Evolutionary conservation across 2,888 invertebrate genomes (phyloP).

Genomic region (Archips xylosteana): DNA sequence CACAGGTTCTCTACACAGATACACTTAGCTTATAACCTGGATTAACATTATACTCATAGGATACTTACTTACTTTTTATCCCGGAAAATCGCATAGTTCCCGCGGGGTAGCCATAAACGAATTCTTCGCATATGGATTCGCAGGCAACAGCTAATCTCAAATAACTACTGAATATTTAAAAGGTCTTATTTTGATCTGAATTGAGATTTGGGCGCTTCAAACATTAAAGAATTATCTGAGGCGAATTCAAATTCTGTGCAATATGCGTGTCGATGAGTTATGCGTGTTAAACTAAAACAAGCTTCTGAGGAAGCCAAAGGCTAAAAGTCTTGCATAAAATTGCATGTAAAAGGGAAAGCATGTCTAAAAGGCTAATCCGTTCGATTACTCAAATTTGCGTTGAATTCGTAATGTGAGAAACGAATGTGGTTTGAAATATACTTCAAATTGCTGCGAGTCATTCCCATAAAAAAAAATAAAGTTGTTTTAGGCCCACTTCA

Average conservation of each 20-base stretch:
- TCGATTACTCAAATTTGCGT: slow-evolving; percentile 10
- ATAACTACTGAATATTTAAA: too few relatives aligned
- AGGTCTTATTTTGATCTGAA: too few relatives aligned
- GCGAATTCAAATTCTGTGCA: neutral
- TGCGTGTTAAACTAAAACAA: slow-evolving; percentile 22
- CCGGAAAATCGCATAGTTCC: too few relatives aligned
- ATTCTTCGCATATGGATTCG: too few relatives aligned
- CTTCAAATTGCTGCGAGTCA: neutral
- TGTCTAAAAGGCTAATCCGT: neutral
- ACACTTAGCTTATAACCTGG: too few relatives aligned
- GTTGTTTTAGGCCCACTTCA: too few relatives aligned
- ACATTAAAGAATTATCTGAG: neutral
- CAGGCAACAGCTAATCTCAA: too few relatives aligned
- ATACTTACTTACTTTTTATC: too few relatives aligned
- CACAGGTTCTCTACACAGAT: too few relatives aligned
- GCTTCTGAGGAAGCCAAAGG: slow-evolving; percentile 25
- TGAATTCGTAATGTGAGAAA: slow-evolving; percentile 10
- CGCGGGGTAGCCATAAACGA: too few relatives aligned
- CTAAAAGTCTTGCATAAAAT: slow-evolving; percentile 8
- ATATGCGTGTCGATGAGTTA: slow-evolving; percentile 9
- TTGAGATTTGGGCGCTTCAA: neutral
- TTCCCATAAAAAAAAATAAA: too few relatives aligned
- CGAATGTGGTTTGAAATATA: slow-evolving; percentile 1
- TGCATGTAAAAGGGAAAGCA: slow-evolving; percentile 2
- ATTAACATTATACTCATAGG: too few relatives aligned